phyloP scores from a whole-genome alignment of 2,797 vertebrate species.

The Luscinia luscinia region DNA sequence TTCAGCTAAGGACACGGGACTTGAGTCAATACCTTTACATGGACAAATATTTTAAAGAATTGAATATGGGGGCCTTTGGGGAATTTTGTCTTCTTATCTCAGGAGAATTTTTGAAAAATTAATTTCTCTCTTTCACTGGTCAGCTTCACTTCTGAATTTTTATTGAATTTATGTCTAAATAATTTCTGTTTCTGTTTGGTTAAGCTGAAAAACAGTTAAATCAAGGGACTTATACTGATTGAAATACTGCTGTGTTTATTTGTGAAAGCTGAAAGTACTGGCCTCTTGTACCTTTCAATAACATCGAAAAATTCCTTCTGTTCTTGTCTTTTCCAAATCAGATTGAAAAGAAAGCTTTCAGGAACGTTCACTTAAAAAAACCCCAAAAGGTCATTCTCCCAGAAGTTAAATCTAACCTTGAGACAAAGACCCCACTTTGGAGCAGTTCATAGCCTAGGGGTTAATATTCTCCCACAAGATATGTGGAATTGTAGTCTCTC shows the following conservation, averaged over 20 bases:
- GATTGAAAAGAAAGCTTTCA: neutral
- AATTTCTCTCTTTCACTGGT: neutral
- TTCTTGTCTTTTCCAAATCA: neutral
- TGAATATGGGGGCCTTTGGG: fast-evolving
- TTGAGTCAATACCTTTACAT: neutral
- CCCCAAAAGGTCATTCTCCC: neutral
- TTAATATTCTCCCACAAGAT: neutral
- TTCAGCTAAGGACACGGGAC: neutral
- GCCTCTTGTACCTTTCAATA: neutral
- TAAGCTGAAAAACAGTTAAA: neutral
- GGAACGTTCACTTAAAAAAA: neutral
- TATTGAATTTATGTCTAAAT: neutral
- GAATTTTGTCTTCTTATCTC: neutral
- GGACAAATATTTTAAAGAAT: neutral
- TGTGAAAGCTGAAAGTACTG: neutral
- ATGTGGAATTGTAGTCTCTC: neutral
- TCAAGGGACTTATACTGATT: neutral
- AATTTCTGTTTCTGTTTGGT: neutral
- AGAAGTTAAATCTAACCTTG: neutral
- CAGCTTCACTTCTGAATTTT: neutral
- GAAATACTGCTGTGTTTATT: neutral
- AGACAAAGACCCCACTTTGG: neutral
- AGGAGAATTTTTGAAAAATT: neutral
- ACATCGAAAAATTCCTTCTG: neutral
- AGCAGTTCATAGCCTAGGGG: neutral